phyloP scores from a whole-genome alignment of 2,888 invertebrate species.

The Archips crataeganus region DNA sequence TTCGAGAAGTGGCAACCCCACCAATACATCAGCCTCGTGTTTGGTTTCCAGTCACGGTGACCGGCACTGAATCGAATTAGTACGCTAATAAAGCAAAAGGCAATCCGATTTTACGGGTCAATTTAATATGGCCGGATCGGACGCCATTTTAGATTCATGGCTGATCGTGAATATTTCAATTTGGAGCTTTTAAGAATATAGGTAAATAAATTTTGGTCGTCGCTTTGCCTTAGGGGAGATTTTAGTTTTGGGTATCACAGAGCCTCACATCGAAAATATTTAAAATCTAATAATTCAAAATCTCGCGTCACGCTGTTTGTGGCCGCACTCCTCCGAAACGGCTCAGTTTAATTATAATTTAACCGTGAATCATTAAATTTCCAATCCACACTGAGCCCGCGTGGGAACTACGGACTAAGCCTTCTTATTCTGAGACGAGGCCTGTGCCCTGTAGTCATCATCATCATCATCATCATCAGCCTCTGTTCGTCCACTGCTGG shows the following conservation, averaged over 20 bases:
- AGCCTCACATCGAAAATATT: too few relatives aligned
- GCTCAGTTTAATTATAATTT: too few relatives aligned
- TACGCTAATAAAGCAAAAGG: constrained; percentile 45
- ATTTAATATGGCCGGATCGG: constrained; percentile 37
- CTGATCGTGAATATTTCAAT: constrained; percentile 2
- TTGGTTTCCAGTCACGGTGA: constrained; percentile 40
- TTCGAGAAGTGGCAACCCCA: constrained; percentile 5
- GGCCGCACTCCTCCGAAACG: too few relatives aligned
- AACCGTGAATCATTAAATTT: too few relatives aligned
- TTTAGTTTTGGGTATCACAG: not conserved
- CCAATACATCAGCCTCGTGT: constrained; percentile 38
- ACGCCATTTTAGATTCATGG: constrained; percentile 31
- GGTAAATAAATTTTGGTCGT: not conserved
- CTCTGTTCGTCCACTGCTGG: too few relatives aligned
- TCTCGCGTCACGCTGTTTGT: too few relatives aligned
- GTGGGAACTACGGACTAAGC: too few relatives aligned
- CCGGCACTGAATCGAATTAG: constrained; percentile 43
- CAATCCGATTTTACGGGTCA: constrained; percentile 44
- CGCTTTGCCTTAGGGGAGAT: not conserved
- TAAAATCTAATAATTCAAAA: too few relatives aligned
- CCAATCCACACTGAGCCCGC: too few relatives aligned
- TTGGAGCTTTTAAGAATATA: not conserved
- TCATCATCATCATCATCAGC: too few relatives aligned
- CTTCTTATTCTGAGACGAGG: too few relatives aligned
- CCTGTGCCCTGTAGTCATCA: too few relatives aligned